Evolutionary conservation across 2,113 vertebrate genomes (phyloP).

Genomic region (Psettodes erumei): DNA sequence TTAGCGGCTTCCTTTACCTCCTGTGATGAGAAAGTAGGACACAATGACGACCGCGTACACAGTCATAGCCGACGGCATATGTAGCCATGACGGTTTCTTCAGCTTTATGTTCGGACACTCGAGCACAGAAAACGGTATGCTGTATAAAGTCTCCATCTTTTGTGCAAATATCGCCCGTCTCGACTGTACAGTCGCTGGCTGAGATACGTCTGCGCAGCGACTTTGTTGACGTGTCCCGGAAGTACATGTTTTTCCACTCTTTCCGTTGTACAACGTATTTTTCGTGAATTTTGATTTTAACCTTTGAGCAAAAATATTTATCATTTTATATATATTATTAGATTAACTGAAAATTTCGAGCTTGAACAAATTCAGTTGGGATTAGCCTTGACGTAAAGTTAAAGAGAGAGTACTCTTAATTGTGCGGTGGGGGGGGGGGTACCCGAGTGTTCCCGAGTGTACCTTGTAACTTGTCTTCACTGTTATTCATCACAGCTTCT

Average conservation of each 20-base stretch:
- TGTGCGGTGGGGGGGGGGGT: too few relatives aligned
- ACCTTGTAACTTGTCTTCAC: too few relatives aligned
- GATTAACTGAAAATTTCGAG: too few relatives aligned
- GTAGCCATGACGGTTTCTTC: slow-evolving; percentile 96
- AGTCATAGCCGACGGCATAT: slow-evolving; percentile 99
- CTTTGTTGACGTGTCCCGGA: slow-evolving; percentile 84
- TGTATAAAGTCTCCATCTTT: slow-evolving; percentile 91
- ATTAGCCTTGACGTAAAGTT: not conserved
- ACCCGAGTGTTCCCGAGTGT: too few relatives aligned
- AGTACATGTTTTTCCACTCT: slow-evolving; percentile 29
- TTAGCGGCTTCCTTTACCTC: slow-evolving; percentile 84
- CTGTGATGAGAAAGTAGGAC: slow-evolving; percentile 99
- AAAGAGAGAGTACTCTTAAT: not conserved
- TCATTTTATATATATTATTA: too few relatives aligned
- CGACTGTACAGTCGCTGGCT: not conserved
- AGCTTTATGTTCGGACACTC: slow-evolving; percentile 97
- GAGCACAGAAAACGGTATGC: slow-evolving; percentile 91
- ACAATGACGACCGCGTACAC: slow-evolving; percentile 97
- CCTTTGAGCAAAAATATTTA: too few relatives aligned
- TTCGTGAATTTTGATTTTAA: too few relatives aligned
- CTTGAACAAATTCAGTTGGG: too few relatives aligned
- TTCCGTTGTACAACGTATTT: too few relatives aligned
- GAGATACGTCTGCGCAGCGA: slow-evolving; percentile 1
- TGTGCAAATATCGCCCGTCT: not conserved
- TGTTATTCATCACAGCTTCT: too few relatives aligned